Conservation (phyloP, 1,140 invertebrate species). For the Dufourea novaeangliae region DNA sequence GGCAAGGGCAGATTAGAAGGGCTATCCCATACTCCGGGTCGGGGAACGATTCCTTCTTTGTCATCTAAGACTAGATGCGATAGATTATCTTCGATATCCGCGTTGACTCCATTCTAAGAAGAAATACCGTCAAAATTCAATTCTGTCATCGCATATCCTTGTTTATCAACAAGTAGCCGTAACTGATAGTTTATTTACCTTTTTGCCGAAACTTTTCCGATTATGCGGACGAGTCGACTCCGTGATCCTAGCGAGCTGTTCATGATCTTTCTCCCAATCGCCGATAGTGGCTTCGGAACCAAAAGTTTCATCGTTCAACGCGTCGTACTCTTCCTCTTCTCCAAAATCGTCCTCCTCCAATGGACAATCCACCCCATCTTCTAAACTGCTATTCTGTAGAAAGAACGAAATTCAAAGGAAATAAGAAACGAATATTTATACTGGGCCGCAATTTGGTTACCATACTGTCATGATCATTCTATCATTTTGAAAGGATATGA, state of each 20-base stretch:
- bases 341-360: constrained; percentile 84
- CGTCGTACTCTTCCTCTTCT: constrained; percentile 93
- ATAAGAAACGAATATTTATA: background rate
- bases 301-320: constrained; percentile 95
- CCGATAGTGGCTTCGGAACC: constrained; percentile 86
- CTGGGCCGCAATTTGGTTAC: background rate
- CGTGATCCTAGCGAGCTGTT: constrained; percentile 85
- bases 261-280: constrained; percentile 89
- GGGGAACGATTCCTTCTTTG: constrained; percentile 80
- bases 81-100: constrained; percentile 80
- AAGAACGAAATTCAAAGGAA: constrained; percentile 1
- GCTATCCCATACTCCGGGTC: constrained; percentile 82
- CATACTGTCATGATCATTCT: background rate
- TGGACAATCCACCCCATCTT: constrained; percentile 76
- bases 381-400: constrained; percentile 62
- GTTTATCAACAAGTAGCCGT: background rate
- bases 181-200: constrained; percentile 50
- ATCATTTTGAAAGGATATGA: background rate
- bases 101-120: constrained; percentile 76
- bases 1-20: constrained; percentile 71
- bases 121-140: background rate
- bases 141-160: background rate
- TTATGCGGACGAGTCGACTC: constrained; percentile 80
- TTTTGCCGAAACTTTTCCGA: constrained; percentile 63
- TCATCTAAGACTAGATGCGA: constrained; percentile 84